phyloP scores from a whole-genome alignment of 2,797 vertebrate genomes.

The Apogon hyalosoma region DNA sequence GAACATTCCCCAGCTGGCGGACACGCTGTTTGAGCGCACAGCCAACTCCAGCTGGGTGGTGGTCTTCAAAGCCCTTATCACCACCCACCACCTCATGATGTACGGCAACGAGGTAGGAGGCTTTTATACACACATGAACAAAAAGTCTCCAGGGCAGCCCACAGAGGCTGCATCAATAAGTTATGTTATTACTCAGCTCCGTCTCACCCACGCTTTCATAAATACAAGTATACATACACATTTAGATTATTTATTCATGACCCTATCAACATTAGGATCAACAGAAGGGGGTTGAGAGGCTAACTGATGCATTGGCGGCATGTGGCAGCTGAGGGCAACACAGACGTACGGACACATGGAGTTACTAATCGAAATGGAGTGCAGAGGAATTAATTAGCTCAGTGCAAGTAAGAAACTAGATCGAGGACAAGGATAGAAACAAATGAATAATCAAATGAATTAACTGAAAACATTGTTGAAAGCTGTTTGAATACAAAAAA shows the following conservation, averaged over 20 bases:
- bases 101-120: slow-evolving; percentile 93
- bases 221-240: slow-evolving; percentile 30
- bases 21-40: slow-evolving; percentile 90
- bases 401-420: slow-evolving; percentile 48
- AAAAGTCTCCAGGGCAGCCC: slow-evolving; percentile 7
- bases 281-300: neutral
- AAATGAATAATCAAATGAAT: slow-evolving; percentile 65
- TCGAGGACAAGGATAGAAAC: slow-evolving; percentile 47
- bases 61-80: slow-evolving; percentile 96
- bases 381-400: slow-evolving; percentile 61
- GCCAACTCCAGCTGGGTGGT: slow-evolving; percentile 95
- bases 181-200: slow-evolving; percentile 29
- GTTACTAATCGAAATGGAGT: slow-evolving; percentile 53
- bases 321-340: slow-evolving; percentile 3
- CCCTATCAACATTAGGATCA: slow-evolving; percentile 17
- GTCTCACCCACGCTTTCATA: slow-evolving; percentile 37
- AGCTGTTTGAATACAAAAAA: slow-evolving; percentile 18
- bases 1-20: slow-evolving; percentile 91
- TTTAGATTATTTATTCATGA: slow-evolving; percentile 46
- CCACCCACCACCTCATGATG: slow-evolving; percentile 96
- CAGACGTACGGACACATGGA: slow-evolving; percentile 34
- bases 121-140: neutral
- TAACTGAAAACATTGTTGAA: slow-evolving; percentile 45
- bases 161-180: slow-evolving; percentile 32
- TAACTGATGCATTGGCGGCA: neutral